Base-by-base conservation (phyloP, 1,140 invertebrate species). In the Drosophila serrata region DNA sequence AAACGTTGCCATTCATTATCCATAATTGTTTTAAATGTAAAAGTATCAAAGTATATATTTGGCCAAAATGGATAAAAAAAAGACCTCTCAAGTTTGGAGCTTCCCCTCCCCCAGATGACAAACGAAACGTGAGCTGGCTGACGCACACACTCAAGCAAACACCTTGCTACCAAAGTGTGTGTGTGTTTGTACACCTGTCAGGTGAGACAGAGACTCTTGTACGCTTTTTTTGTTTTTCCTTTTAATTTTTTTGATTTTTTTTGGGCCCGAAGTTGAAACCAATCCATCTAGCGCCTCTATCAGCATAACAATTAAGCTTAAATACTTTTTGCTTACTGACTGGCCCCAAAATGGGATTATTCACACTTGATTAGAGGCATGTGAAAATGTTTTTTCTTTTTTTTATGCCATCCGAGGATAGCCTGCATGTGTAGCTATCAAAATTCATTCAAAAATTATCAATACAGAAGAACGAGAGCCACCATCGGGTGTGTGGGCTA, bases 301-400 rank as follows among this genome's bases (percentile, higher is more conserved):
- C 84, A 87, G 84, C 84, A 87, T 88, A 88, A 90, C 84, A 90
- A 90, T 90, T 90, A 85, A 90, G 85, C 81, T 81, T 79, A 90
- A 90, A 85, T 90, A 69, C 69, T 58, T 79, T 53, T 81, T 46
- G 73, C 74, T 76, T 75, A 80, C 74, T 82, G 72, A 55, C 69
- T 70, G 61, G 57, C 53, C 81, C 81, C 79, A 81, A 86, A 85
- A 90, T 79, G 81, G 75, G 69, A 90, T 90, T 90, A 90, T 90
- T 90, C 78, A 90, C 85, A 81, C 85, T 90, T 70, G 69, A 90
- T 86, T 79, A 80, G 85, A 90, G 75, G 59, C 85, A 90, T 90
- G 85, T 81, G 85, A 90, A 88, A 86, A 68, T 69, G 48, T 53
- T 42, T 76, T 48, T 48, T 48, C 22, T 19, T n/a, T n/a, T n/a